Percentiles rank a stretch among this genome's conserved stretches.
Evolutionary conservation across 2,888 invertebrate genomes (phyloP).

Genomic region (Agrenia bidenticulata): DNA sequence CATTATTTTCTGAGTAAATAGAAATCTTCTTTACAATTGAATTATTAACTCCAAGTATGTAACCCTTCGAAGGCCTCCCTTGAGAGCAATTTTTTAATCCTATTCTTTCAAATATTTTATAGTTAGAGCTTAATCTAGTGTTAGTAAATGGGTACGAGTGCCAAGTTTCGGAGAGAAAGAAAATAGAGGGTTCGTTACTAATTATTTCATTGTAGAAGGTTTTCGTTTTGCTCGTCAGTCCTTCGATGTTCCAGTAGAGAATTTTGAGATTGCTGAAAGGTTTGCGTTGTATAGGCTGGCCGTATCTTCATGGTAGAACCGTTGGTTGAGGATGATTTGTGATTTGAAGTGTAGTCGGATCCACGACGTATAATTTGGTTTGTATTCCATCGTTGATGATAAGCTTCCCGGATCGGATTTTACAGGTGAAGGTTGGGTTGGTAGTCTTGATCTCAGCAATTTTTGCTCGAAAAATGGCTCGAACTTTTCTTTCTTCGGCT

Average conservation of each 20-base stretch:
- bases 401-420: background rate
- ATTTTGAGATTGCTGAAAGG: background rate
- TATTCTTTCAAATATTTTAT: background rate
- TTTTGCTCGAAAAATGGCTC: background rate
- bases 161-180: conserved; percentile 20
- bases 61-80: background rate
- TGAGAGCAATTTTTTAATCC: background rate
- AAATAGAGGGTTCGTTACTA: background rate
- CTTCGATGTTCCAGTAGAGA: conserved; percentile 21
- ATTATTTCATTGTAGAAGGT: conserved; percentile 5
- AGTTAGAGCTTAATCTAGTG: background rate
- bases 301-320: background rate
- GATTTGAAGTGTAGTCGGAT: background rate
- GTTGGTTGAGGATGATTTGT: background rate
- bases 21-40: background rate
- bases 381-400: background rate
- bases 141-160: background rate
- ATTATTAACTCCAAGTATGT: conserved; percentile 4
- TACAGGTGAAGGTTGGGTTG: background rate
- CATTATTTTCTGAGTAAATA: background rate
- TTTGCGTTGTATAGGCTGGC: background rate
- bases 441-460: background rate
- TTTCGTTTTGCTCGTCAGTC: conserved; percentile 1
- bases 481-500: background rate
- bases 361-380: background rate